Percentiles rank a stretch among this genome's conserved stretches.
Conservation (phyloP, 2,888 invertebrate species). For the Eudemis profundana region DNA sequence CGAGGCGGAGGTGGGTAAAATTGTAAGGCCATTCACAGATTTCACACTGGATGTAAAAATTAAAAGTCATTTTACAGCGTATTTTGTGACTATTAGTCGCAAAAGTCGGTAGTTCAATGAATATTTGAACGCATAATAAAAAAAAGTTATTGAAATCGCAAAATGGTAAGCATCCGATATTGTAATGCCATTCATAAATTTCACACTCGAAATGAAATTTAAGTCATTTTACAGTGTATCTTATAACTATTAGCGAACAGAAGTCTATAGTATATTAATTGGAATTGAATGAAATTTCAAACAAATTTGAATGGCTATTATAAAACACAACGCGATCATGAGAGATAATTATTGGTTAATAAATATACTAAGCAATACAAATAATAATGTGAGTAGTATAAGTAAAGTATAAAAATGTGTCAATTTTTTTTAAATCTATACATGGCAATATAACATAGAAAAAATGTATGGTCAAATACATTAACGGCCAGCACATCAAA, state of each 20-base stretch:
- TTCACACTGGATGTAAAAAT: conserved; percentile 61
- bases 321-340: no score
- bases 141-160: conserved; percentile 50
- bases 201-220: conserved; percentile 61
- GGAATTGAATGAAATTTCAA: background rate
- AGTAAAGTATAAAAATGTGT: no score
- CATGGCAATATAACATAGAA: no score
- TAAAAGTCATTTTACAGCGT: conserved; percentile 57
- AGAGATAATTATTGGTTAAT: no score
- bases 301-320: no score
- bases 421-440: no score
- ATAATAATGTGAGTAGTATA: no score
- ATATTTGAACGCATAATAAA: background rate
- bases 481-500: no score
- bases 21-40: conserved; percentile 58
- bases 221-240: conserved; percentile 57
- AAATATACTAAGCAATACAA: no score
- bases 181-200: conserved; percentile 60
- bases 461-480: no score
- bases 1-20: conserved; percentile 48
- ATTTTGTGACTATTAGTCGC: conserved; percentile 50
- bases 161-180: conserved; percentile 47
- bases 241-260: conserved; percentile 23
- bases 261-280: background rate
- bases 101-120: conserved; percentile 7